Conservation (phyloP, 2,797 vertebrate species). For the Otus scops region DNA sequence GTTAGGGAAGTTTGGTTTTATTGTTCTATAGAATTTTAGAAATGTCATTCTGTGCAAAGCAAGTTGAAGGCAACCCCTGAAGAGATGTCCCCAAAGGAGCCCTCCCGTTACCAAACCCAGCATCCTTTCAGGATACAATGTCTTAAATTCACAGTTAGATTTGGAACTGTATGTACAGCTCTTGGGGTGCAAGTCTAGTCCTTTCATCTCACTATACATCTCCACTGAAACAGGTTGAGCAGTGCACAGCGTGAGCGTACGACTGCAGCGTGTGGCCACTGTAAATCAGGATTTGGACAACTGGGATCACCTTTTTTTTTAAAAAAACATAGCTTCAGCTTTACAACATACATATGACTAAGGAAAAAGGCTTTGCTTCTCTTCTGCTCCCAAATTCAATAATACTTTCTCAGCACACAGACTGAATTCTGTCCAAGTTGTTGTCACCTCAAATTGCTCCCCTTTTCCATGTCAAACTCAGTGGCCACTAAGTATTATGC, state of each 20-base stretch:
- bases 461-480: neutral
- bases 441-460: neutral
- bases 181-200: neutral
- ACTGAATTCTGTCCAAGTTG: neutral
- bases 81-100: neutral
- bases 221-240: neutral
- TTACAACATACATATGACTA: fast-evolving
- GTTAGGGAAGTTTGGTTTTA: fast-evolving
- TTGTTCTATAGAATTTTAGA: neutral
- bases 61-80: neutral
- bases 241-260: fast-evolving
- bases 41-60: neutral
- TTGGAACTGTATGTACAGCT: neutral
- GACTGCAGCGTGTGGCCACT: neutral
- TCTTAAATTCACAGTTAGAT: neutral
- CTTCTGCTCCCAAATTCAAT: neutral
- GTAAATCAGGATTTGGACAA: neutral
- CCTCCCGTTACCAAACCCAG: neutral
- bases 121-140: neutral
- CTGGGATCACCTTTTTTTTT: neutral
- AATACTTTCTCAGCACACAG: neutral
- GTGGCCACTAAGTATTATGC: fast-evolving
- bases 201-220: neutral
- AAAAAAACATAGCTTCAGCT: neutral
- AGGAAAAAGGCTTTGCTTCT: neutral